phyloP scores from a whole-genome alignment of 2,113 vertebrate species.

The Amphilophus citrinellus region DNA sequence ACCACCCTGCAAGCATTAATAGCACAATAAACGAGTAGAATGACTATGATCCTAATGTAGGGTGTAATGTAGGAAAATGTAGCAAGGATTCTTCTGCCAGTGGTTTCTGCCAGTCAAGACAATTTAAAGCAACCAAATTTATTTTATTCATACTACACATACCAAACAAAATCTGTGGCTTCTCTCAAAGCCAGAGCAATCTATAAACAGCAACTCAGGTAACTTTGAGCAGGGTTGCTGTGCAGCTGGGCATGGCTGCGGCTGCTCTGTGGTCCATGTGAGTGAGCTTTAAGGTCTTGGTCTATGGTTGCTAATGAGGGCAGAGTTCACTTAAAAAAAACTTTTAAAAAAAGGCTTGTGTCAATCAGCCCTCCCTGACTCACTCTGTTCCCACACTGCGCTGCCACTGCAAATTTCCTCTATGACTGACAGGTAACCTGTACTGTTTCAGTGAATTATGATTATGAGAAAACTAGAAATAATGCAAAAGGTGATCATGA shows the following conservation, averaged over 20 bases:
- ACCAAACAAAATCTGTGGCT: not conserved
- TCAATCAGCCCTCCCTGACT: too few relatives aligned
- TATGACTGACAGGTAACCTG: not conserved
- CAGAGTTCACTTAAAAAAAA: not conserved
- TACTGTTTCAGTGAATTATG: not conserved
- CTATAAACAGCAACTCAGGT: not conserved
- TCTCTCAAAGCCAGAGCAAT: not conserved
- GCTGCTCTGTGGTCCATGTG: not conserved
- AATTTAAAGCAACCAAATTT: not conserved
- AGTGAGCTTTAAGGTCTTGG: not conserved
- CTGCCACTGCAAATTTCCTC: not conserved
- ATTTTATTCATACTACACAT: not conserved
- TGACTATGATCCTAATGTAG: not conserved
- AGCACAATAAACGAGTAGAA: not conserved
- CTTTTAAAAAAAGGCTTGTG: too few relatives aligned
- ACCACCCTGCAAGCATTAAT: slow-evolving; percentile 82
- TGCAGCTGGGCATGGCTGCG: not conserved
- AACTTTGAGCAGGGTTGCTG: not conserved
- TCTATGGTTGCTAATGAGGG: not conserved
- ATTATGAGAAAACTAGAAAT: not conserved
- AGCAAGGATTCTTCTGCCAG: not conserved
- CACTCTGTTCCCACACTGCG: not conserved
- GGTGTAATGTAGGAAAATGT: not conserved
- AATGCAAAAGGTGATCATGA: not conserved
- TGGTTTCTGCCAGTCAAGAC: not conserved